Base-by-base conservation (phyloP, 2,797 vertebrate genomes). In the Xenopus petersii region DNA sequence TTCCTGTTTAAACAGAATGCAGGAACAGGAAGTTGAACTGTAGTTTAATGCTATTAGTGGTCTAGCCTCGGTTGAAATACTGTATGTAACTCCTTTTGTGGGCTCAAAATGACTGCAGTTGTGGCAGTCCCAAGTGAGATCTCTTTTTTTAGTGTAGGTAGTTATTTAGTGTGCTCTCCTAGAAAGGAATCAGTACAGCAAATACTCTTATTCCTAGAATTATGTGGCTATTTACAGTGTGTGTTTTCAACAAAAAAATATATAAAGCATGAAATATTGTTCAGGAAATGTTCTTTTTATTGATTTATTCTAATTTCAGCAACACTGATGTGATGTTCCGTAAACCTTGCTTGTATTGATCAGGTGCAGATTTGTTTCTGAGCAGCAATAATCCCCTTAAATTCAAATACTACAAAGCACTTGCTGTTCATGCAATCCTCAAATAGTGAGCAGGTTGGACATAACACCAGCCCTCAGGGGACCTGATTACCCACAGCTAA, bases 261-360 rank as follows among this genome's bases (percentile, higher is more conserved):
- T 9, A 12, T 12, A 51, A 55, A 62, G 54, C 10, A 33, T 58
- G 10, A 13, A 66, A 67, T 61, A 61, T 64, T 12, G 21, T 77
- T 12, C 56, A 46, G 64, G 75, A 71, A 67, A 66, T 72, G n/a
- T 36, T 21, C 55, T n/a, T 64, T 61, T 71, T 76, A 30, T 47
- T 64, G 49, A 51, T 12, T 51, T 12, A 13, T 51, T 15, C 55
- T 63, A 67, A 72, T 15, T 55, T 36, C 30, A 59, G n/a, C 12
- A 73, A 46, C 64, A 64, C 48, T 68, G 58, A 51, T 56, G 47
- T 77, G 65, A 64, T 77, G 75, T 71, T 71, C 72, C 66, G 75
- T 47, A 77, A 63, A 64, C 64, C 0, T 16, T 68, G 70, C 47
- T 70, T 16, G 21, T 8, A 62, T 46, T 63, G 58, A 72, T 73